Conservation (phyloP, 2,113 vertebrate species). For the Junco hyemalis region DNA sequence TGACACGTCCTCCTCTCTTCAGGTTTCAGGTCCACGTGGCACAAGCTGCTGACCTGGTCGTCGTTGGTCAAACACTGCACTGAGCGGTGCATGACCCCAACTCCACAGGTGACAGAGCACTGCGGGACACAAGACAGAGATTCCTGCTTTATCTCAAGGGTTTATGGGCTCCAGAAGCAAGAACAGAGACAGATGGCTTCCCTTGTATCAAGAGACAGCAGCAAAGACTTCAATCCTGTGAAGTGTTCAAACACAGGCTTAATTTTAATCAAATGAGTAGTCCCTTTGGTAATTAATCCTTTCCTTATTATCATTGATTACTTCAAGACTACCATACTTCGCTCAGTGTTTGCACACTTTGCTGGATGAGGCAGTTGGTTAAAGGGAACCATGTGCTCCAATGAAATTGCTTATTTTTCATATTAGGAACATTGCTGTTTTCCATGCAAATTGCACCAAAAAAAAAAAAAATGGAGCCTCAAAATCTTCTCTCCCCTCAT, state of each 20-base stretch:
- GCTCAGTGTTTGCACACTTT: background rate
- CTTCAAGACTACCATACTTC: background rate
- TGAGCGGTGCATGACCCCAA: conserved; percentile 85
- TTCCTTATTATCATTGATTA: background rate
- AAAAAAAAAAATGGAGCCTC: background rate
- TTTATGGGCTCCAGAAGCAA: background rate
- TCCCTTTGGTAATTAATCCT: background rate
- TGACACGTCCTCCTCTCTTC: conserved; percentile 82
- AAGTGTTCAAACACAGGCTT: background rate
- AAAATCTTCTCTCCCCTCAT: background rate
- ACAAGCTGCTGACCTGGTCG: conserved; percentile 78
- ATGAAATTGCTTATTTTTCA: background rate
- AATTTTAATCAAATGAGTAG: background rate
- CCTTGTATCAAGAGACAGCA: background rate
- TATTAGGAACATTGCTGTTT: background rate
- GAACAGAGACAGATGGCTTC: background rate
- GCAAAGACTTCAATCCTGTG: background rate
- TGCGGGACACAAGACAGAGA: conserved; percentile 47
- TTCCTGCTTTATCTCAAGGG: background rate
- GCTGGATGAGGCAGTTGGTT: background rate
- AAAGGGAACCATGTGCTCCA: background rate
- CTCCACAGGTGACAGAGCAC: conserved; percentile 90
- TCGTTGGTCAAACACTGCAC: conserved; percentile 85
- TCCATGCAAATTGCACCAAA: background rate
- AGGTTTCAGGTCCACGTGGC: conserved; percentile 76